A percentile compares a stretch with the other conserved stretches of the same genome.
These are phyloP conservation scores for Halisarca cf. caerulea DNA, from an alignment of 37 sponge, comb jelly and placozoan species.

Conservation along the genomic window DNA sequence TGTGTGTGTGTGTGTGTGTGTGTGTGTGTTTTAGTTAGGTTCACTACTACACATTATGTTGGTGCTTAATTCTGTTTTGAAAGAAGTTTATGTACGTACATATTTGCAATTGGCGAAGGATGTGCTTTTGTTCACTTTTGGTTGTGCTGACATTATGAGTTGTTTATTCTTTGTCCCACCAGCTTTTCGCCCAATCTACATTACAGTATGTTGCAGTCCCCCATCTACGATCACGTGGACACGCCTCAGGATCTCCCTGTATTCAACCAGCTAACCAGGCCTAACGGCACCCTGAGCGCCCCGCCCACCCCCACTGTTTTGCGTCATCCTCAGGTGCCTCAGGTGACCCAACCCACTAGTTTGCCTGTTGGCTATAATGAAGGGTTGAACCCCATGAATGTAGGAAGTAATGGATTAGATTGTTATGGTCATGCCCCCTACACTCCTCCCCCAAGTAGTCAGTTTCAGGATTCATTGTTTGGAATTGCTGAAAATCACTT, in stretches of 20 bases:
- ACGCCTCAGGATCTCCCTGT: not conserved
- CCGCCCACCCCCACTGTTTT: constrained; percentile 10
- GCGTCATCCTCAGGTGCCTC: not conserved
- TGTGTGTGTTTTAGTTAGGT: no score
- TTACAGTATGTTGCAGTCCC: not conserved
- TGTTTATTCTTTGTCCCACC: not conserved
- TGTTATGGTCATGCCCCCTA: not conserved
- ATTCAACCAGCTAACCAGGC: not conserved
- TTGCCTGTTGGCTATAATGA: not conserved
- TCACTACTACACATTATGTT: no score
- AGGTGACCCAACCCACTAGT: not conserved
- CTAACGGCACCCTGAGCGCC: not conserved
- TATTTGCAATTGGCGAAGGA: no score
- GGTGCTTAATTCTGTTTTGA: no score
- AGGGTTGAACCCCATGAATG: not conserved
- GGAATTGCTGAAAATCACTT: no score
- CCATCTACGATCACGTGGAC: not conserved
- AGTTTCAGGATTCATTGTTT: no score
- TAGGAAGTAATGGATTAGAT: not conserved
- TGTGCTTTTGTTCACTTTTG: no score
- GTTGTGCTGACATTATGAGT: no score
- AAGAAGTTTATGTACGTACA: no score
- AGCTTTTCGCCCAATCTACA: not conserved
- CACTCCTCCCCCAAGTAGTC: not conserved
- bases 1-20: no score